phyloP scores from a whole-genome alignment of 2,113 vertebrate species.

The Mohoua ochrocephala region DNA sequence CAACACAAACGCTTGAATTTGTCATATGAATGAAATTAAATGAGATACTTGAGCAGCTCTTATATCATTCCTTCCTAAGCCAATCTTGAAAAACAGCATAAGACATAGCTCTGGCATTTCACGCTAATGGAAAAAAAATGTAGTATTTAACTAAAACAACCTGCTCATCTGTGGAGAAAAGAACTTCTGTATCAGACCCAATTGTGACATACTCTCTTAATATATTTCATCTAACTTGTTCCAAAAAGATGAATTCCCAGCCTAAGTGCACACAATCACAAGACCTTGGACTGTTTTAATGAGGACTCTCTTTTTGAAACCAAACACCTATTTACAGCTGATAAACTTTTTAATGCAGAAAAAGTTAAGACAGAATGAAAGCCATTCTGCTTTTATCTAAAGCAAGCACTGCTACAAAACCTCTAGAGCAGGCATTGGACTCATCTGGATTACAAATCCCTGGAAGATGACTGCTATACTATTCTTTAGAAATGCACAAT shows the following conservation, averaged over 20 bases:
- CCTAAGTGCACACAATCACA: not conserved
- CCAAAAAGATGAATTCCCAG: not conserved
- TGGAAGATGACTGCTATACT: not conserved
- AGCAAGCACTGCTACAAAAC: not conserved
- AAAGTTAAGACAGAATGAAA: not conserved
- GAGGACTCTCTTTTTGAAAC: not conserved
- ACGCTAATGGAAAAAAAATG: constrained; percentile 2
- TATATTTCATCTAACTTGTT: constrained; percentile 2
- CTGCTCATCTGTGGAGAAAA: not conserved
- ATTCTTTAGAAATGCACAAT: not conserved
- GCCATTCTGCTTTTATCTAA: not conserved
- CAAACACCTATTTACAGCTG: not conserved
- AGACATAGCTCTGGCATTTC: constrained; percentile 32
- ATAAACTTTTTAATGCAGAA: not conserved
- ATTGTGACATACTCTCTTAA: constrained; percentile 8
- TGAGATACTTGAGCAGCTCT: not conserved
- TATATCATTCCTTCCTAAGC: constrained; percentile 21
- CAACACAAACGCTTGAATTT: not conserved
- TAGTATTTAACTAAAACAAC: constrained; percentile 20
- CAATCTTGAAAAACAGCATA: not conserved
- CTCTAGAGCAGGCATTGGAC: not conserved
- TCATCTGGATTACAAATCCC: not conserved
- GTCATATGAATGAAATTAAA: constrained; percentile 12
- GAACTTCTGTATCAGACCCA: not conserved
- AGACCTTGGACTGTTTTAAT: not conserved